Conservation (phyloP, 2,888 invertebrate genomes). For the Tenodera sinensis region DNA sequence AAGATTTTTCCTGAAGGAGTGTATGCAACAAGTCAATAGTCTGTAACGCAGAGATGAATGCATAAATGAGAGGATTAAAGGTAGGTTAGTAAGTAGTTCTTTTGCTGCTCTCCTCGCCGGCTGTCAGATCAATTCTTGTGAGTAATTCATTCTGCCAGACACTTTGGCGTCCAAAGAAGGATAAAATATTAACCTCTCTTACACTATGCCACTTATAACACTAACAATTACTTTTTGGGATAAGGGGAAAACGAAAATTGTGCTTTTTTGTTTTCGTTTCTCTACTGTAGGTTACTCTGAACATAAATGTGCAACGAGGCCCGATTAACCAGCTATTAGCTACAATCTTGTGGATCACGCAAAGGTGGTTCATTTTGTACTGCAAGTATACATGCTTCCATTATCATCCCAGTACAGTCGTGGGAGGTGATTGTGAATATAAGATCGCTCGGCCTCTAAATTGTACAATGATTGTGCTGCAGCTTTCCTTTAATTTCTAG, state of each 20-base stretch:
- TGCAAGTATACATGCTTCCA: not conserved
- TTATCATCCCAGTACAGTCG: not conserved
- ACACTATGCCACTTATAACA: not conserved
- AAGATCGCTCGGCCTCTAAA: not conserved
- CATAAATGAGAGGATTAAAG: not conserved
- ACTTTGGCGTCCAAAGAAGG: constrained; percentile 3
- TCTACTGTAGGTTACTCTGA: not conserved
- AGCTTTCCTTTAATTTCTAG: too few relatives aligned
- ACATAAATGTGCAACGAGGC: not conserved
- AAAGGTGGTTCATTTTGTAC: not conserved
- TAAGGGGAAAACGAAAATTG: not conserved
- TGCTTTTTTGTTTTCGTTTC: not conserved
- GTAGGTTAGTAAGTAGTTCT: not conserved
- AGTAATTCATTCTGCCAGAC: constrained; percentile 24
- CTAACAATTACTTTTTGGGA: not conserved
- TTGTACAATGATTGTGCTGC: too few relatives aligned
- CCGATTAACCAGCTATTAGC: not conserved
- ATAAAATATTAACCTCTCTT: constrained; percentile 17
- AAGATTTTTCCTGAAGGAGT: not conserved
- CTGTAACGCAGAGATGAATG: not conserved
- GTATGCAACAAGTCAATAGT: not conserved
- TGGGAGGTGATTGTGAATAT: not conserved
- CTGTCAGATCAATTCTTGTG: constrained; percentile 20
- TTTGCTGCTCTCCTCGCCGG: not conserved
- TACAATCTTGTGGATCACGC: not conserved